Evolutionary conservation across 2,888 invertebrate species (phyloP).

Genomic region (Troides helena): DNA sequence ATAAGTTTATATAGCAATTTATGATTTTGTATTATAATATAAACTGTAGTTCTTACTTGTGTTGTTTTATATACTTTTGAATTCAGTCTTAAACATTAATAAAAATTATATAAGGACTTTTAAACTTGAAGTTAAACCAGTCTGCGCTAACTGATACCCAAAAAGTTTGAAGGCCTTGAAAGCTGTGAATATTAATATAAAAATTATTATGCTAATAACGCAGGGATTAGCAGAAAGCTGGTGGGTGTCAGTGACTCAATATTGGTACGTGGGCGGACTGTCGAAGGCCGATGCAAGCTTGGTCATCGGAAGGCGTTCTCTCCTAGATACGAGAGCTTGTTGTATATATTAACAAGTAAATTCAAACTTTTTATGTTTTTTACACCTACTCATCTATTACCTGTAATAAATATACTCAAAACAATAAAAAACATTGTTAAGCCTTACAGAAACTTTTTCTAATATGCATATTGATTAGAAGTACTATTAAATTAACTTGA

Average conservation of each 20-base stretch:
- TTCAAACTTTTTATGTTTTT: not conserved
- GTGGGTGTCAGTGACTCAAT: conserved; percentile 71
- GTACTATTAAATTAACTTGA: no score
- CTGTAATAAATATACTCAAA: no score
- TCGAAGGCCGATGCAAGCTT: conserved; percentile 59
- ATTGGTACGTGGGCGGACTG: conserved; percentile 58
- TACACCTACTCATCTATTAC: not conserved
- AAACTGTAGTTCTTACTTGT: no score
- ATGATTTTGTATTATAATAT: no score
- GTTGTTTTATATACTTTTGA: no score
- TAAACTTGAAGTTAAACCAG: not conserved
- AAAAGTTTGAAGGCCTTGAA: conserved; percentile 58
- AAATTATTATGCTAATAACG: conserved; percentile 58
- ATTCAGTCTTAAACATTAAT: no score
- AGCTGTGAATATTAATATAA: conserved; percentile 60
- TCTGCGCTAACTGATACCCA: conserved; percentile 27
- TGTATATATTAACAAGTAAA: conserved; percentile 16
- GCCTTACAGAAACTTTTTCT: no score
- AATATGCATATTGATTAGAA: no score
- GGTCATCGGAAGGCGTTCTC: conserved; percentile 59
- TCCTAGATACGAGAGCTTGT: conserved; percentile 27
- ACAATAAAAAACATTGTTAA: no score
- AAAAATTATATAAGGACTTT: no score
- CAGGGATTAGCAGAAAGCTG: conserved; percentile 43
- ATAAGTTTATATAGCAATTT: no score